Conservation (phyloP, 2,797 vertebrate genomes). For the Epinephelus malabaricus region DNA sequence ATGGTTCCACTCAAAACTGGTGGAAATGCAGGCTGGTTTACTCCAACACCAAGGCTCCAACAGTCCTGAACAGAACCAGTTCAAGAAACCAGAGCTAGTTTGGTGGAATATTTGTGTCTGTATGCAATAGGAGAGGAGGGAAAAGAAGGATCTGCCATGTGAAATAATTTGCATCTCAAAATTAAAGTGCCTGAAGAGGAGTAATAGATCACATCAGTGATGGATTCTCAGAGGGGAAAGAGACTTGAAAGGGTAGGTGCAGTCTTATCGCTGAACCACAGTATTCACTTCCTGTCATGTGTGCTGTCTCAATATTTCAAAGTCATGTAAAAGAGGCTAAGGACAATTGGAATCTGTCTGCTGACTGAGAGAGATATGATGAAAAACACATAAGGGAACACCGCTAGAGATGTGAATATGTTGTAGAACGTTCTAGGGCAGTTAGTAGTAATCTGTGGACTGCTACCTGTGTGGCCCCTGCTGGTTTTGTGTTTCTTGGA, state of each 20-base stretch:
- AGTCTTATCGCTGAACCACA: slow-evolving; percentile 1
- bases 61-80: no score
- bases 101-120: neutral
- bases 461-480: slow-evolving; percentile 18
- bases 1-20: no score
- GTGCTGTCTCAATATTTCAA: neutral
- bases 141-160: slow-evolving; percentile 3
- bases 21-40: no score
- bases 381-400: neutral
- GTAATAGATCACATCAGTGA: neutral
- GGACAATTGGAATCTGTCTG: neutral
- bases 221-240: neutral
- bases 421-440: neutral
- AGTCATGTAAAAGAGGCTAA: neutral
- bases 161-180: slow-evolving; percentile 4
- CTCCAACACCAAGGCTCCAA: no score
- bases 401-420: neutral
- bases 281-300: neutral
- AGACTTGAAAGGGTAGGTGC: neutral
- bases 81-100: no score
- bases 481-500: neutral
- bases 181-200: slow-evolving; percentile 5
- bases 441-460: slow-evolving; percentile 16
- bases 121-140: neutral
- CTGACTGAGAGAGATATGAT: neutral